Percentiles rank a stretch among this genome's conserved stretches.
These are phyloP conservation scores for human DNA, from an alignment of 2,113 vertebrate species.

Conservation along the genomic window DNA sequence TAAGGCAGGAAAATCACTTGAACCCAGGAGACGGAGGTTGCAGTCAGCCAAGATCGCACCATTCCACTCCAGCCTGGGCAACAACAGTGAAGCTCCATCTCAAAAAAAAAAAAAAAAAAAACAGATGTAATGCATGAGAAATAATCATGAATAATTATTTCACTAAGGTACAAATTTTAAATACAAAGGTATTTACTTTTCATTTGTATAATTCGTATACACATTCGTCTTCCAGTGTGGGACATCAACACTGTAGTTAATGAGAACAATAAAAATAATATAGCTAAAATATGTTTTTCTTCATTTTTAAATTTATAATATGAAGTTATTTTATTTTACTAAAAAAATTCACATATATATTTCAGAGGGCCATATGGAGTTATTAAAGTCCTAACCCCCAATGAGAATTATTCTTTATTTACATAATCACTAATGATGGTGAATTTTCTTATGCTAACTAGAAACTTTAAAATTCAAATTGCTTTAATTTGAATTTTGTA, in stretches of 20 bases:
- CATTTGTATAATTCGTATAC: not conserved
- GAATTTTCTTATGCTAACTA: slow-evolving; percentile 38
- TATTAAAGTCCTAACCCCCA: not conserved
- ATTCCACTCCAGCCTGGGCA: too few species aligned
- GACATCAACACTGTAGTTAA: not conserved
- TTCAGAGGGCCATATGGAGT: not conserved
- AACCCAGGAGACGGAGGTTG: too few species aligned
- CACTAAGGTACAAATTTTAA: not conserved
- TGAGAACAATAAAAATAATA: not conserved
- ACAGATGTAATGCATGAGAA: not conserved
- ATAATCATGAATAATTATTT: not conserved
- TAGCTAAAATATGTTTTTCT: slow-evolving; percentile 1
- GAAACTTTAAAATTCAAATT: slow-evolving; percentile 1
- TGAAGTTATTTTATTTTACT: slow-evolving; percentile 26
- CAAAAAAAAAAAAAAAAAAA: too few species aligned
- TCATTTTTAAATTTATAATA: slow-evolving; percentile 34
- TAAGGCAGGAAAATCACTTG: too few species aligned
- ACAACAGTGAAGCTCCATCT: too few species aligned
- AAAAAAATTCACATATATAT: not conserved
- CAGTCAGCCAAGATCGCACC: too few species aligned
- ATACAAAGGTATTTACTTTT: not conserved
- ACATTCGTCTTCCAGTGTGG: not conserved
- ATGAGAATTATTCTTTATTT: slow-evolving; percentile 44
- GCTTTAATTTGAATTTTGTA: not conserved
- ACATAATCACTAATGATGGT: not conserved